Conservation (phyloP, 2,113 vertebrate genomes). For the Scophthalmus maximus region DNA sequence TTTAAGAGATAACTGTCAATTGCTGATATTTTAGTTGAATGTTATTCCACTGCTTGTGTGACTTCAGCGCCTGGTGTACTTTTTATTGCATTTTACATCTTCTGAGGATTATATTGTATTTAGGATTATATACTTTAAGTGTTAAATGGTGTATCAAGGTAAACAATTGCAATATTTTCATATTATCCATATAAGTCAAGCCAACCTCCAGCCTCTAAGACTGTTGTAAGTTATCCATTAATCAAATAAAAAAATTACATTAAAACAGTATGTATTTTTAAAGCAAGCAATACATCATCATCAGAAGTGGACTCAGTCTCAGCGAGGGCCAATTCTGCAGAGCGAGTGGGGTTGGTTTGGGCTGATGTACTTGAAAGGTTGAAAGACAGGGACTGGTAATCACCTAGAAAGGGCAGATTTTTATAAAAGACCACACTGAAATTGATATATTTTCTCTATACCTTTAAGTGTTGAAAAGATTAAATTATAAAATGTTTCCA, state of each 20-base stretch:
- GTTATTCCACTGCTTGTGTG: conserved; percentile 44
- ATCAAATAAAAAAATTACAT: conserved; percentile 4
- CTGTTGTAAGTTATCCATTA: not conserved
- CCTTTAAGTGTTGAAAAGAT: conserved; percentile 59
- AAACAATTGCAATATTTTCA: conserved; percentile 11
- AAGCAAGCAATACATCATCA: conserved; percentile 20
- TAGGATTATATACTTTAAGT: conserved; percentile 49
- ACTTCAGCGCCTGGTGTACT: conserved; percentile 41
- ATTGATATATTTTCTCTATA: not conserved
- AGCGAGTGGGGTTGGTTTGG: not conserved
- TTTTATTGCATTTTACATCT: conserved; percentile 37
- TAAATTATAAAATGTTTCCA: conserved; percentile 70
- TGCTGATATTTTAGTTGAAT: conserved; percentile 34
- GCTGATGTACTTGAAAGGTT: conserved; percentile 48
- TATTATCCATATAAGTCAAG: conserved; percentile 6
- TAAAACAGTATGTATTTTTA: conserved; percentile 1
- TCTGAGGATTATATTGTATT: conserved; percentile 66
- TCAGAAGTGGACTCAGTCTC: conserved; percentile 8
- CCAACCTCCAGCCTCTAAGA: not conserved
- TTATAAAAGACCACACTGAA: conserved; percentile 50
- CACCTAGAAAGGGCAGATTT: conserved; percentile 56
- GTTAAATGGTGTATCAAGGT: conserved; percentile 19
- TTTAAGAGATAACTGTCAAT: conserved; percentile 38
- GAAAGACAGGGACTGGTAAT: conserved; percentile 41
- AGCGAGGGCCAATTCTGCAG: conserved; percentile 15